Base-by-base conservation (phyloP, 2,888 invertebrate species). In the Brachypalpus laphriformis region DNA sequence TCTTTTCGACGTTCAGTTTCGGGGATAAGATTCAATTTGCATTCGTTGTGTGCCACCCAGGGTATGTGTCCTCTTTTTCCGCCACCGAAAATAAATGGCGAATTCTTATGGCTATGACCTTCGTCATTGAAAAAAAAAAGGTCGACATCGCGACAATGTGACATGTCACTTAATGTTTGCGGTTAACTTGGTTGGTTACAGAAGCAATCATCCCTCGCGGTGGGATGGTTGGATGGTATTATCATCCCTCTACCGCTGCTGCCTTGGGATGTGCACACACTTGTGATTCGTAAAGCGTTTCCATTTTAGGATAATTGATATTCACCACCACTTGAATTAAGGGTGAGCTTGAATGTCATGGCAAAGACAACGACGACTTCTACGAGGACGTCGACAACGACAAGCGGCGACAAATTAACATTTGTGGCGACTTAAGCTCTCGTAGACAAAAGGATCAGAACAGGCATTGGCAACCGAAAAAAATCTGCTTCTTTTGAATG, bases 21-120 rank as follows among this genome's bases (percentile, higher is more conserved):
- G 75, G 71, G 80, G 70, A 81, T 80, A 85, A 85, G 71, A 85
- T 85, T 85, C 85, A 85, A 85, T 85, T 85, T 85, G 85, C 80
- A 85, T 85, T 85, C 85, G 75, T 71, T 81, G 71, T 80, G 71
- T 71, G 70, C 71, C 71, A 75, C 70, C 70, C 57, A 61, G 25
- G 42, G 66, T 70, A 81, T 72, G 80, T 85, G 85, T 81, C 71
- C 74, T 68, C 74, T 65, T 63, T 74, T 68, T 45, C 54, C 16
- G 22, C 47, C 59, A 40, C 54, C 70, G 40, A 70, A 71, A 76
- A 85, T 85, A 76, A 85, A 85, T 85, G 80, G 75, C 75, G 63
- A 66, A 85, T 85, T 75, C 85, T 85, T 80, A 75, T 65, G 14
- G 61, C 54, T 80, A 75, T 81, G 85, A 76, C 85, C 85, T 85